Evolutionary conservation across 1,140 invertebrate species (phyloP).

Genomic region (Sycophaga agraensis): DNA sequence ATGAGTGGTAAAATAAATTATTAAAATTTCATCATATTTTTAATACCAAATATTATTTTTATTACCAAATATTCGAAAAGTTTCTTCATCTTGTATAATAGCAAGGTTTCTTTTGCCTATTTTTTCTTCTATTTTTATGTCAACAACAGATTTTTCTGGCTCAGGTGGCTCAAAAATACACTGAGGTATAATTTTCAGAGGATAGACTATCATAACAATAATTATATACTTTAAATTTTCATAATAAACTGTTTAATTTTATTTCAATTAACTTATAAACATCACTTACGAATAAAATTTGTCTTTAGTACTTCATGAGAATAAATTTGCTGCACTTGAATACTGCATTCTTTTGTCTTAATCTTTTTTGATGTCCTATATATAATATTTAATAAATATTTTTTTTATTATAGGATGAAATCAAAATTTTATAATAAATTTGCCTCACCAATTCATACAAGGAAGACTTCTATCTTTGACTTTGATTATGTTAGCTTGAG

Average conservation of each 20-base stretch:
- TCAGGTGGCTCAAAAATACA: conserved; percentile 41
- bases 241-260: no score
- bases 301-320: conserved; percentile 17
- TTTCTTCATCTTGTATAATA: conserved; percentile 50
- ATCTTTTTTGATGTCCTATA: conserved; percentile 19
- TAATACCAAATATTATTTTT: neutral
- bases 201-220: conserved; percentile 38
- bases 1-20: neutral
- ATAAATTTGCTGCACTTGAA: conserved; percentile 29
- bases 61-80: conserved; percentile 50
- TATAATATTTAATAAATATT: neutral
- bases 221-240: neutral
- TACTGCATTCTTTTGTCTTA: conserved; percentile 32
- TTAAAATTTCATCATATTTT: neutral
- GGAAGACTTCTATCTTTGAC: conserved; percentile 13
- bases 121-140: conserved; percentile 47
- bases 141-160: conserved; percentile 48
- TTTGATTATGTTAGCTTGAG: conserved; percentile 25
- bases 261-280: neutral
- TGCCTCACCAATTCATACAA: conserved; percentile 25
- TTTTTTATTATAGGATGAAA: neutral
- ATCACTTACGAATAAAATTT: conserved; percentile 18
- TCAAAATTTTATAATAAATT: neutral
- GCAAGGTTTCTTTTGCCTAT: conserved; percentile 50
- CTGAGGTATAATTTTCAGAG: conserved; percentile 44